Evolutionary conservation across 2,113 vertebrate genomes (phyloP).

Genomic region (Crocuta crocuta): DNA sequence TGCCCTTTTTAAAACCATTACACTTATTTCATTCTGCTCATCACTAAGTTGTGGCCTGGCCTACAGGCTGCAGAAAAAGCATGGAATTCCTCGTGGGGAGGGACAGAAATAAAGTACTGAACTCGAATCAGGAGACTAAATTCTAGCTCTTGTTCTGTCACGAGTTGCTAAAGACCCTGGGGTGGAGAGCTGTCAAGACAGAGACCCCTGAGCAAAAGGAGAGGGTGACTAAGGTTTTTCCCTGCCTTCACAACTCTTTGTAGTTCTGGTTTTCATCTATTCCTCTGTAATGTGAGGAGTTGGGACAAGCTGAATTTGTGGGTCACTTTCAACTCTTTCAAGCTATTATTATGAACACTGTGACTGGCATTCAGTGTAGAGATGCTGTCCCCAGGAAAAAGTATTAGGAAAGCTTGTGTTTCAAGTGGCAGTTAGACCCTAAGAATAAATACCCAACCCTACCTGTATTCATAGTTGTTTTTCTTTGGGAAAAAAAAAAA

Average conservation of each 20-base stretch:
- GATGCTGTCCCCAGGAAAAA: not conserved
- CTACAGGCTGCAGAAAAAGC: not conserved
- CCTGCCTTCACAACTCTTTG: not conserved
- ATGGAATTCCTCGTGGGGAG: not conserved
- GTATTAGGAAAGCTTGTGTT: not conserved
- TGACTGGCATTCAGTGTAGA: not conserved
- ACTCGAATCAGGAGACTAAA: not conserved
- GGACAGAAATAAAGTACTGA: accelerated
- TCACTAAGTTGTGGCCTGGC: not conserved
- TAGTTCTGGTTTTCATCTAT: not conserved
- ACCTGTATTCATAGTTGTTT: not conserved
- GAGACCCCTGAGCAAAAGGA: not conserved
- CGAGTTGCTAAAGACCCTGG: not conserved
- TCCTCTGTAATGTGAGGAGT: not conserved
- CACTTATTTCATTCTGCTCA: not conserved
- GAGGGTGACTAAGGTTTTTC: not conserved
- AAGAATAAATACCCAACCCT: not conserved
- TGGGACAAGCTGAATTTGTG: not conserved
- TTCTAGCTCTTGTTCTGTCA: not conserved
- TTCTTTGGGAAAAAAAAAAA: not conserved
- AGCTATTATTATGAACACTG: not conserved
- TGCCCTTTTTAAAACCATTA: not conserved
- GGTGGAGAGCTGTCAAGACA: not conserved
- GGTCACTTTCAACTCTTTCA: not conserved
- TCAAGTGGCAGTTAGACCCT: accelerated